A percentile compares a stretch with the other conserved stretches of the same genome.
Conservation (phyloP, 2,113 vertebrate species). For the Condylura cristata region DNA sequence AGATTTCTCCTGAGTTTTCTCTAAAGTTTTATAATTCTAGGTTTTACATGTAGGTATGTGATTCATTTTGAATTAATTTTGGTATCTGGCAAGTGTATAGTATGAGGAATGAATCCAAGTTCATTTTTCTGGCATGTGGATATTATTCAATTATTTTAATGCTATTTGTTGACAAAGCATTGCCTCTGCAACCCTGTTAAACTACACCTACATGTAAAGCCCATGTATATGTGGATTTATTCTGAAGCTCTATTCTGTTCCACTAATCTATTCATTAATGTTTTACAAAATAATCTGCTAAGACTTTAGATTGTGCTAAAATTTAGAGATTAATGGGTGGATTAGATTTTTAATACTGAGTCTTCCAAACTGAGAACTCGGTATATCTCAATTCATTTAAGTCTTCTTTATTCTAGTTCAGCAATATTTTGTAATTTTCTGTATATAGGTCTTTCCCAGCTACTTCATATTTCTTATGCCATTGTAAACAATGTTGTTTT, state of each 20-base stretch:
- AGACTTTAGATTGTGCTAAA: neutral
- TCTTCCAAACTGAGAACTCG: neutral
- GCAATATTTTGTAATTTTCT: neutral
- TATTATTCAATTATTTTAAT: neutral
- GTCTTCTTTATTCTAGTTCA: neutral
- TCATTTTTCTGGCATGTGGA: neutral
- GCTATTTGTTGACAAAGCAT: neutral
- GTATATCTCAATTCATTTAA: neutral
- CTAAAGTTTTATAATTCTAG: neutral
- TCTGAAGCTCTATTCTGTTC: neutral
- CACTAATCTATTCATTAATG: neutral
- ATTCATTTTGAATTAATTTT: conserved; percentile 1
- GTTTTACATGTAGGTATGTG: neutral
- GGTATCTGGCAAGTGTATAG: neutral
- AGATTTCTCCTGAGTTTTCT: neutral
- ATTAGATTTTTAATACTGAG: neutral
- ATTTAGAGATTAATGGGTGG: neutral
- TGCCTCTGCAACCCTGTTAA: neutral
- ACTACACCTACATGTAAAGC: neutral
- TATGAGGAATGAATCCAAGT: neutral
- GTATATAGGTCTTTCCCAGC: neutral
- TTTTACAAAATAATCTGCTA: neutral
- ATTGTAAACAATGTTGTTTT: neutral
- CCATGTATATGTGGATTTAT: neutral
- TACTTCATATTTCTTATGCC: neutral